phyloP scores from a whole-genome alignment of 2,797 vertebrate species.

The Rousettus madagascariensis region DNA sequence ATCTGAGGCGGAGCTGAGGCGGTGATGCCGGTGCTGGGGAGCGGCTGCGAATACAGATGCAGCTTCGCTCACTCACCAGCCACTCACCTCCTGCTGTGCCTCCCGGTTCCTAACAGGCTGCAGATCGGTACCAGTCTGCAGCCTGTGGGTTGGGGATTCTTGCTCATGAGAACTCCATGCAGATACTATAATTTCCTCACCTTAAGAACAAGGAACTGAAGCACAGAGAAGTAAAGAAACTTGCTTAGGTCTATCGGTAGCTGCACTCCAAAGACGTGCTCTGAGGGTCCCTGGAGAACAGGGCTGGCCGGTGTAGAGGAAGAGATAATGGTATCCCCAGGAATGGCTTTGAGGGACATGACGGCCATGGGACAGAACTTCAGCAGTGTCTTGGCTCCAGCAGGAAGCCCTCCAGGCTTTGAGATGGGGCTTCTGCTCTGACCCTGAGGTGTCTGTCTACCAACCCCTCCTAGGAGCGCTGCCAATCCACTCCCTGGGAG shows the following conservation, averaged over 20 bases:
- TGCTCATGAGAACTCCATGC: neutral
- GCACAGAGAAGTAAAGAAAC: neutral
- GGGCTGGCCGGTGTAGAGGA: neutral
- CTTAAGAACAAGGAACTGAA: neutral
- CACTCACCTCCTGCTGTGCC: too few relatives aligned
- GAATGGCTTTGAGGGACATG: neutral
- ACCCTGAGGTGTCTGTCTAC: neutral
- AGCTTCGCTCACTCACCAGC: too few relatives aligned
- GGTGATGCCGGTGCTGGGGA: too few relatives aligned
- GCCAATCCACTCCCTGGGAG: neutral
- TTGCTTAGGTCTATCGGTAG: neutral
- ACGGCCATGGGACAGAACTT: neutral
- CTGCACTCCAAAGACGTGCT: neutral
- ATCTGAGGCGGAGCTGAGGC: too few relatives aligned
- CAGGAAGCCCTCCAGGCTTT: conserved; percentile 9
- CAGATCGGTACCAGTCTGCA: too few relatives aligned
- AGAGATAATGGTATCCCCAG: neutral
- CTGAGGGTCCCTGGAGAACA: neutral
- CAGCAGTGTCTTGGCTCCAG: neutral
- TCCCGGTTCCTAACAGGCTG: too few relatives aligned
- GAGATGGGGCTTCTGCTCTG: neutral
- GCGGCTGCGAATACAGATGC: too few relatives aligned
- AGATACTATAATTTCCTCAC: neutral
- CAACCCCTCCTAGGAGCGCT: neutral
- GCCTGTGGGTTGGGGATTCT: too few relatives aligned